These are phyloP conservation scores for Campylomormyrus numenius DNA, from an alignment of 2,113 vertebrate species.

Conservation along the genomic window DNA sequence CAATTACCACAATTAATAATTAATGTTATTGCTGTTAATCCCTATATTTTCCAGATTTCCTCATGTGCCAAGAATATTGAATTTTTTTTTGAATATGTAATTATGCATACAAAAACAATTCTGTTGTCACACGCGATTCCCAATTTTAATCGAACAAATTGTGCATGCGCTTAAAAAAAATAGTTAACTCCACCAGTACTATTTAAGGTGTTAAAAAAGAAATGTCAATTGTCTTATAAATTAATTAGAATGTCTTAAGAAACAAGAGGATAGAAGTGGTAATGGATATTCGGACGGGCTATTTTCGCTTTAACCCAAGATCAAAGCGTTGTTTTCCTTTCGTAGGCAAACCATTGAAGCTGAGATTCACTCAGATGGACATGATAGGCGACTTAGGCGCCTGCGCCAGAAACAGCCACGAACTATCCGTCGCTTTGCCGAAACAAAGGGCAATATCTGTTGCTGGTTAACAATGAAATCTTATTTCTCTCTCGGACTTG, in stretches of 20 bases:
- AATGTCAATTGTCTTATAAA: background rate
- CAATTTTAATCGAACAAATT: background rate
- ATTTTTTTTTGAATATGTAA: background rate
- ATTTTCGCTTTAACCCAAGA: background rate
- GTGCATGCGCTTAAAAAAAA: background rate
- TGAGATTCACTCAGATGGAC: conserved; percentile 26
- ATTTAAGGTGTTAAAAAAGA: background rate
- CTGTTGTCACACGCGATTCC: background rate
- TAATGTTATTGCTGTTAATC: background rate
- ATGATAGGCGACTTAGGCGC: conserved; percentile 32
- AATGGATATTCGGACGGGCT: background rate
- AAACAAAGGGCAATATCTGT: conserved; percentile 19
- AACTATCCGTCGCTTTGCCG: background rate
- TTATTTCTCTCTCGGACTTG: background rate
- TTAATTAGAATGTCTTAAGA: background rate
- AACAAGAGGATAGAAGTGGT: background rate
- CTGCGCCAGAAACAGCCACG: conserved; percentile 26
- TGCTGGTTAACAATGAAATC: conserved; percentile 5
- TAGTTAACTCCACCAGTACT: background rate
- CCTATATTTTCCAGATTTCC: background rate
- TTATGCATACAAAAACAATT: background rate
- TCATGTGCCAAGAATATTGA: background rate
- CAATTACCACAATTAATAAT: background rate
- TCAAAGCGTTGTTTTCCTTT: conserved; percentile 38
- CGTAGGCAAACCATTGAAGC: conserved; percentile 45